Evolutionary conservation across 2,888 invertebrate species (phyloP).

Genomic region (Emesis furor): DNA sequence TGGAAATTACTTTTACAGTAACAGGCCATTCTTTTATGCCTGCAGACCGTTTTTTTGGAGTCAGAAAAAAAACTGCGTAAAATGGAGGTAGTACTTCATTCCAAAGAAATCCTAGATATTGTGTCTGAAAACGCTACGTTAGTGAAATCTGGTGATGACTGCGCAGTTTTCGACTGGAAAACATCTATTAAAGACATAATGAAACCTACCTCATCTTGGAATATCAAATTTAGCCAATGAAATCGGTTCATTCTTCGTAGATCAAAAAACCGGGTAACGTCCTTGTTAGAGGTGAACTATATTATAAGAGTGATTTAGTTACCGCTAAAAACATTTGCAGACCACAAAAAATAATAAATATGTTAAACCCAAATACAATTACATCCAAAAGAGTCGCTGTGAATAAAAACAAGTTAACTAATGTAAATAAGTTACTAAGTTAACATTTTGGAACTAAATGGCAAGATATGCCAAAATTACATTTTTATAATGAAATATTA

Average conservation of each 20-base stretch:
- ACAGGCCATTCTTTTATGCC: conserved; percentile 34
- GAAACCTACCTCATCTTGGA: conserved; percentile 61
- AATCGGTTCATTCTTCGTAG: conserved; percentile 62
- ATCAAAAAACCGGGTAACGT: conserved; percentile 40
- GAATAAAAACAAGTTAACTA: conserved; percentile 41
- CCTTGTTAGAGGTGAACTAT: conserved; percentile 61
- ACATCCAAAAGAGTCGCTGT: no score
- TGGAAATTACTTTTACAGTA: not conserved
- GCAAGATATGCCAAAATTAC: conserved; percentile 24
- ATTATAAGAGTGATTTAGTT: conserved; percentile 46
- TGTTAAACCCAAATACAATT: not conserved
- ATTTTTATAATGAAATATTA: conserved; percentile 53
- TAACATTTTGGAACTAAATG: conserved; percentile 39
- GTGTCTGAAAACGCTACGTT: conserved; percentile 40
- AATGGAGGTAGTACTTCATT: conserved; percentile 48
- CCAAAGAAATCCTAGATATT: conserved; percentile 42
- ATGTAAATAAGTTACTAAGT: conserved; percentile 64
- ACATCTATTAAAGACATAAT: conserved; percentile 43
- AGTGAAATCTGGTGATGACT: conserved; percentile 39
- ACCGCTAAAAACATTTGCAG: conserved; percentile 23
- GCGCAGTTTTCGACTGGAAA: conserved; percentile 40
- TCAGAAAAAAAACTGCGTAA: conserved; percentile 59
- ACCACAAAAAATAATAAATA: not conserved
- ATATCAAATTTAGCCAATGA: conserved; percentile 59
- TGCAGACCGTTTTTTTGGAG: conserved; percentile 51